Conservation (phyloP, 2,113 vertebrate genomes). For the Pseudolaguvia tuberculata region DNA sequence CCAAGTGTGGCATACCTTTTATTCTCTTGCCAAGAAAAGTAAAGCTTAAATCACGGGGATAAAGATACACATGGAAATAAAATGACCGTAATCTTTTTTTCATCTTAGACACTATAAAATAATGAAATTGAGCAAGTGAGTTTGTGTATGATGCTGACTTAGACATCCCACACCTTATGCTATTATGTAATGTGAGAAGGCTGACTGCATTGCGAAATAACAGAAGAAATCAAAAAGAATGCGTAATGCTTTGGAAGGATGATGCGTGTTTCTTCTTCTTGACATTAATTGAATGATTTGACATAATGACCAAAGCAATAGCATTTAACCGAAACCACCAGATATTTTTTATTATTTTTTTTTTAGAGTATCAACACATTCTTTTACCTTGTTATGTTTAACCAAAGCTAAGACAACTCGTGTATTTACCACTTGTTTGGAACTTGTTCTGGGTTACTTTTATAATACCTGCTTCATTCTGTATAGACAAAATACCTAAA, state of each 20-base stretch:
- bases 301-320: conserved; percentile 10
- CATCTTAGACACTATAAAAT: conserved; percentile 35
- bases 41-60: conserved; percentile 12
- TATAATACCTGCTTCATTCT: background rate
- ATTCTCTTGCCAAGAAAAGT: background rate
- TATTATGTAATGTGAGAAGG: conserved; percentile 2
- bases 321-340: conserved; percentile 14
- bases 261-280: conserved; percentile 62
- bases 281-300: conserved; percentile 55
- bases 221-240: conserved; percentile 40
- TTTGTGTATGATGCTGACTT: conserved; percentile 45
- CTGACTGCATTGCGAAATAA: conserved; percentile 6
- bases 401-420: background rate
- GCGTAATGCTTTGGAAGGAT: conserved; percentile 57
- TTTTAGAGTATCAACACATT: background rate
- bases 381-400: conserved; percentile 15
- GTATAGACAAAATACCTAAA: background rate
- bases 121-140: conserved; percentile 48
- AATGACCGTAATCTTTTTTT: conserved; percentile 40
- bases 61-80: conserved; percentile 1
- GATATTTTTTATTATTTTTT: no score
- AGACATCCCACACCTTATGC: conserved; percentile 35
- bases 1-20: background rate
- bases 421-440: background rate
- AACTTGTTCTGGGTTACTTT: background rate